phyloP scores from a whole-genome alignment of 1,140 invertebrate genomes.

The Drosophila busckii region DNA sequence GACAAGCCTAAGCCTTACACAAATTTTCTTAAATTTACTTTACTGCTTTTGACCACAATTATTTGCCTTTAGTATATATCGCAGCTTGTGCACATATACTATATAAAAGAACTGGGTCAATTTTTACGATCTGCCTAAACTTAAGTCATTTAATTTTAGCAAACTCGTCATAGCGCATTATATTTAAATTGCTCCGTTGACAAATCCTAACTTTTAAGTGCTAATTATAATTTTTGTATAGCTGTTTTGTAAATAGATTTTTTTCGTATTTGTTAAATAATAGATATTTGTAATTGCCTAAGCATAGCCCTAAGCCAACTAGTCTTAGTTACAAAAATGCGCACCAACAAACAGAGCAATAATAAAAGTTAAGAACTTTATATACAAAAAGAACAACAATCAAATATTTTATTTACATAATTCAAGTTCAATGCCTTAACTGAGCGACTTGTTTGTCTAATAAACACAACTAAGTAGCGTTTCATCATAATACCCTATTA shows the following conservation, averaged over 20 bases:
- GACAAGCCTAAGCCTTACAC: slow-evolving; percentile 16
- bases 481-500: no score
- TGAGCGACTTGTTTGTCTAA: no score
- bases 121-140: slow-evolving; percentile 65
- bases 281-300: slow-evolving; percentile 66
- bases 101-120: slow-evolving; percentile 63
- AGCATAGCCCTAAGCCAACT: slow-evolving; percentile 60
- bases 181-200: slow-evolving; percentile 24
- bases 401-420: neutral
- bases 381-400: slow-evolving; percentile 39
- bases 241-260: slow-evolving; percentile 64
- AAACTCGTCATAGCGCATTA: slow-evolving; percentile 43
- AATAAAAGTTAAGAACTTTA: slow-evolving; percentile 62
- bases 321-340: slow-evolving; percentile 72
- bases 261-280: slow-evolving; percentile 56
- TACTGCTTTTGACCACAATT: slow-evolving; percentile 15
- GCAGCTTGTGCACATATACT: slow-evolving; percentile 3
- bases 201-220: slow-evolving; percentile 49
- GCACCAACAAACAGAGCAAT: slow-evolving; percentile 56
- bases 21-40: slow-evolving; percentile 8
- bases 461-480: no score
- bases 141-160: slow-evolving; percentile 66
- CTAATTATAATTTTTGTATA: slow-evolving; percentile 67
- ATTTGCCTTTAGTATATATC: slow-evolving; percentile 38
- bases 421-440: no score